Conservation (phyloP, 2,888 invertebrate species). For the Syrista parreyssii region DNA sequence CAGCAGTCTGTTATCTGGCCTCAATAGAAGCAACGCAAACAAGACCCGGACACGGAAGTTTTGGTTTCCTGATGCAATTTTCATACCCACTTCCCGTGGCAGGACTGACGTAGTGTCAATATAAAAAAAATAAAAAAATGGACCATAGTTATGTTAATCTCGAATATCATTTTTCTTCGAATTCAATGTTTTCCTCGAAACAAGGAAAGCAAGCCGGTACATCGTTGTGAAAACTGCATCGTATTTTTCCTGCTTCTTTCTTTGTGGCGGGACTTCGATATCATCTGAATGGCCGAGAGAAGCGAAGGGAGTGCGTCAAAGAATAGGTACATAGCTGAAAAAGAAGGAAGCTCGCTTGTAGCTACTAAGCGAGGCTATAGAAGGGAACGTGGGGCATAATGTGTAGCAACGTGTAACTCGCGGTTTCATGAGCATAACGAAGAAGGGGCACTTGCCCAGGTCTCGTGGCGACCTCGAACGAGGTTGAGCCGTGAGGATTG, state of each 20-base stretch:
- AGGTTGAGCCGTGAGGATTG: constrained; percentile 43
- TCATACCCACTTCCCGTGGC: background rate
- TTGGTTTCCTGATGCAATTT: background rate
- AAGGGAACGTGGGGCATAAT: background rate
- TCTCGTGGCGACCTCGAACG: constrained; percentile 46
- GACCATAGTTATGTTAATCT: background rate
- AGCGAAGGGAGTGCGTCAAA: background rate
- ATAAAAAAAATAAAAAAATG: background rate
- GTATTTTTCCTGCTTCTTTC: background rate
- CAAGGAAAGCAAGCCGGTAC: background rate
- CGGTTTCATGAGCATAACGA: background rate
- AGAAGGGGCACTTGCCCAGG: constrained; percentile 4
- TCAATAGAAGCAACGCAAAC: constrained; percentile 20
- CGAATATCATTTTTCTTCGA: background rate
- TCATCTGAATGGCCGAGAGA: background rate
- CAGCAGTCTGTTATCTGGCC: constrained; percentile 38
- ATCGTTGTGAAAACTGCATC: background rate
- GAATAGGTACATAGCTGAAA: background rate
- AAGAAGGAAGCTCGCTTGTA: background rate
- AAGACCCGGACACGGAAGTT: constrained; percentile 16
- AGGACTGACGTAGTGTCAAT: background rate
- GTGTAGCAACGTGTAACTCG: background rate
- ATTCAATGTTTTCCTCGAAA: background rate
- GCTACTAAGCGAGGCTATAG: background rate
- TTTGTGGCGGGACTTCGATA: background rate